Base-by-base conservation (phyloP, 1,140 invertebrate species). In the Heliconius hewitsoni region DNA sequence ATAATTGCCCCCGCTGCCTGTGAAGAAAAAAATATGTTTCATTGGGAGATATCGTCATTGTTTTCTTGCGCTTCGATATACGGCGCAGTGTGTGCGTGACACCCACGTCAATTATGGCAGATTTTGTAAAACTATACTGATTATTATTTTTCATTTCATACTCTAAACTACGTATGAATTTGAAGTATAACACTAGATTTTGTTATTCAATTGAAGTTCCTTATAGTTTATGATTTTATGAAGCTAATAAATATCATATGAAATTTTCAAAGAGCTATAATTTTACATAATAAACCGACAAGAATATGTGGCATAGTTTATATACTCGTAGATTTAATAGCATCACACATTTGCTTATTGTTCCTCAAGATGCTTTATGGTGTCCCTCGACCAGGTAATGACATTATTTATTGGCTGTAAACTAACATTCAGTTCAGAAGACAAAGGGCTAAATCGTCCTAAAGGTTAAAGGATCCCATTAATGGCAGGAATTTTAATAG, bases 341-440 rank as follows among this genome's bases (percentile, higher is more conserved):
- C 83, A 76, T 83, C 89, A 86, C 81, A 89, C 87, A 91, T 89
- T 89, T 88, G 83, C 89, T 80, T 91, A 91, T 93, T 92, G 90
- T 92, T 90, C 88, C 82, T 84, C 76, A 90, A 90, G 87, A 92
- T 90, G 87, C 83, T 87, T 82, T 81, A 84, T 81, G 86, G 83
- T 86, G 83, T 81, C 84, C 87, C 83, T 79, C 77, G 86, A 91
- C 91, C 90, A 93, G 91, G 90, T 93, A 91, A 93, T 91, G 90
- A 86, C 87, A 85, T 92, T 91, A 92, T 93, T 93, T 93, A 93
- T 93, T 85, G 87, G 84, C 85, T 84, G 84, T 91, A 89, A 92
- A 90, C 88, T 79, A 81, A 82, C 84, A 83, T 84, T 85, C 81
- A 83, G 84, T 85, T 80, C 81, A 60, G 80, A 85, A 84, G 83